A percentile compares a stretch with the other conserved stretches of the same genome.
Evolutionary conservation across 2,888 invertebrate genomes (phyloP).

Genomic region (Brachyopa scutellaris): DNA sequence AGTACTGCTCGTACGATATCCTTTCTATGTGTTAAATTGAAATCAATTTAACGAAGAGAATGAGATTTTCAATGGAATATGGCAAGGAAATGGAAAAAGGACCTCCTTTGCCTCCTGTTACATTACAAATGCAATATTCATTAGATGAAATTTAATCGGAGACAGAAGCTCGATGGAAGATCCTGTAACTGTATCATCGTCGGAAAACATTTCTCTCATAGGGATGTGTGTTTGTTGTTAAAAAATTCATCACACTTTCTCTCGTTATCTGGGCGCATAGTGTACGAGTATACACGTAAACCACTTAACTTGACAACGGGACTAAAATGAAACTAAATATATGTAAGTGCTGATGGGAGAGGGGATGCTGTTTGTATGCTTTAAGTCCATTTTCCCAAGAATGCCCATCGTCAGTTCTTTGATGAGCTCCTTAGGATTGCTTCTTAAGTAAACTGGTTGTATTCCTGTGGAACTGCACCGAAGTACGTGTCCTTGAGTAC

Average conservation of each 20-base stretch:
- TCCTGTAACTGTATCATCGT: neutral
- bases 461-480: too few species aligned
- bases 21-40: constrained; percentile 69
- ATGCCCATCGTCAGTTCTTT: too few species aligned
- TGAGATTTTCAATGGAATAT: constrained; percentile 59
- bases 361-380: too few species aligned
- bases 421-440: too few species aligned
- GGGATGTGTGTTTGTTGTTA: constrained; percentile 19
- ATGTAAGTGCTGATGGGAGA: neutral
- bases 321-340: neutral
- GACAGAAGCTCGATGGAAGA: constrained; percentile 13
- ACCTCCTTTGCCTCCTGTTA: neutral
- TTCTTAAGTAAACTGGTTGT: too few species aligned
- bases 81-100: constrained; percentile 36
- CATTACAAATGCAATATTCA: constrained; percentile 41
- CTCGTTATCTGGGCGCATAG: constrained; percentile 16
- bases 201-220: constrained; percentile 1
- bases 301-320: constrained; percentile 8
- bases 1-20: constrained; percentile 42
- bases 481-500: too few species aligned
- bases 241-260: constrained; percentile 48
- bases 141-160: constrained; percentile 29
- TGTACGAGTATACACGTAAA: too few species aligned
- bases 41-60: constrained; percentile 64
- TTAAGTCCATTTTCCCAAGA: too few species aligned